Evolutionary conservation across 2,113 vertebrate genomes (phyloP).

Genomic region (Sylvia atricapilla): DNA sequence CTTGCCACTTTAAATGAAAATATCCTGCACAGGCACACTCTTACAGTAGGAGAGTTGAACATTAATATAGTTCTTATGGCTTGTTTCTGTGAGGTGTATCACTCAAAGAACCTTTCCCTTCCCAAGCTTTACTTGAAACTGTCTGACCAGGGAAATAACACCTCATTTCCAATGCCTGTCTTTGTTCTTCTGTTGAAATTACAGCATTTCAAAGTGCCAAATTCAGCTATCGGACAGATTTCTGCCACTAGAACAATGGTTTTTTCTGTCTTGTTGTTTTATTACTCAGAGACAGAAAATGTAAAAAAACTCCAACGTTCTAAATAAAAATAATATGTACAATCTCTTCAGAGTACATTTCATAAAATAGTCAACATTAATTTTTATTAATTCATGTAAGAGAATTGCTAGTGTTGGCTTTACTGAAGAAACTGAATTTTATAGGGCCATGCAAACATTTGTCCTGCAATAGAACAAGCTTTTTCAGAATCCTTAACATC

Average conservation of each 20-base stretch:
- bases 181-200: background rate
- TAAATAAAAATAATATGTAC: background rate
- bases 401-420: background rate
- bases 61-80: background rate
- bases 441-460: background rate
- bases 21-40: accelerated
- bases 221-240: background rate
- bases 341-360: background rate
- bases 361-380: background rate
- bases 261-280: background rate
- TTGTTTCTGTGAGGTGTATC: background rate
- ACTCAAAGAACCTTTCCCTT: background rate
- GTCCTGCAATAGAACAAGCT: background rate
- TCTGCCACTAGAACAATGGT: background rate
- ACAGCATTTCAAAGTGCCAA: background rate
- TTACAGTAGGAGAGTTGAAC: background rate
- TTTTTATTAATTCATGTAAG: background rate
- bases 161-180: background rate
- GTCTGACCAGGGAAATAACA: background rate
- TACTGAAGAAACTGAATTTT: background rate
- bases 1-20: background rate
- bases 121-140: background rate
- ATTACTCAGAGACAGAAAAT: background rate
- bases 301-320: background rate
- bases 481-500: background rate